Base-by-base conservation (phyloP, 2,888 invertebrate genomes). In the Allophyes oxyacanthae region DNA sequence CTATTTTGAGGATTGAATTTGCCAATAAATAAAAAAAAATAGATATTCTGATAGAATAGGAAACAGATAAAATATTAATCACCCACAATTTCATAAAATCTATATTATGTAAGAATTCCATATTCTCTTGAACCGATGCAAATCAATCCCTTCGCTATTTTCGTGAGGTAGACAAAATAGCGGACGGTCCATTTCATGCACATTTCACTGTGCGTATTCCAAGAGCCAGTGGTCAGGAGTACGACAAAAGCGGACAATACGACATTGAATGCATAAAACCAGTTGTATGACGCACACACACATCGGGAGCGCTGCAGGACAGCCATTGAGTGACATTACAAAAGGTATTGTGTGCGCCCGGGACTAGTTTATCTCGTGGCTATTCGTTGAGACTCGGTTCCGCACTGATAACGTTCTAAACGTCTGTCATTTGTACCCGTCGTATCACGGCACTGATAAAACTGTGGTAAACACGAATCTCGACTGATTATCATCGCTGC, bases 291-390 rank as follows among this genome's bases (percentile, higher is more conserved):
- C 78, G 79, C 76, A 82, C 79, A 81, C 79, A 77, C 72, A 79
- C 77, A 69, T 73, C 52, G 60, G 57, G 37, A 41, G 41, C 25
- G 61, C 65, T 75, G 74, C 79, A 82, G 84, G 84, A 85, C 83
- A 81, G 57, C 81, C 79, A 85, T 87, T 89, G 84, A 89, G 82
- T 79, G 84, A 79, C 86, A 82, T 86, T 82, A 91, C 91, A 91
- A 92, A 89, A 90, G 91, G 85, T 82, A 91, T 91, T 92, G 92
- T 91, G 77, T 89, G 78, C 77, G 68, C 20, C 74, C 70, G 79
- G 49, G 84, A 85, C 88, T 83, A 87, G 89, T 91, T 90, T 90
- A 91, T 90, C 90, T 89, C 83, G 78, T 83, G 74, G 79, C 79
- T 77, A 82, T 86, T 86, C 80, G 82, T 82, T 77, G 80, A 81